Evolutionary conservation across 2,113 vertebrate species (phyloP), one percentile per base, ranked within the genome.

Genomic region (Montifringilla adamsi): DNA sequence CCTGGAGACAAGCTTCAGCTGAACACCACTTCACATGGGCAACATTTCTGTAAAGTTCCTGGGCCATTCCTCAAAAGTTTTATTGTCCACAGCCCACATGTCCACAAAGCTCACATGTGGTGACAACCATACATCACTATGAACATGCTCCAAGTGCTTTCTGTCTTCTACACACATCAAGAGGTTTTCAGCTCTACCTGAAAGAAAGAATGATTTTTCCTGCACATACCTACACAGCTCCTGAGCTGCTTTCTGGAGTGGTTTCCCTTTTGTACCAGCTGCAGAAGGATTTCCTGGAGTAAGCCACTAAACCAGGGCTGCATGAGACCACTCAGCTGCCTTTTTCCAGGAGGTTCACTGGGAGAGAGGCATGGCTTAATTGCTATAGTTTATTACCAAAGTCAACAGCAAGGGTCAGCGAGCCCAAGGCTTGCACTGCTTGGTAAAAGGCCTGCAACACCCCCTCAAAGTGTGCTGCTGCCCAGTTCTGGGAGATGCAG

Each of bases 271-370:
- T 72, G 44, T 22, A 86, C 60, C 1, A 2, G 28, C 77, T 90
- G 62, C 80, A 90, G 70, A 77, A 74, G 85, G 62, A 84, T 93
- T 93, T 96, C 93, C 73, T 89, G 80, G 26, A 86, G 50, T 26
- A 31, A 90, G 68, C 68, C 56, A 64, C 79, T 20, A 68, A 68
- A 75, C 37, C 31, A 72, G 27, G 21, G 44, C 28, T 75, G 63
- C 0, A 1, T 41, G 86, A 81, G 60, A 84, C 7, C 0, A 0
- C 60, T 95, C 11, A 1, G 73, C 26, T 81, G 46, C 41, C 44
- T 83, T 76, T 80, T 95, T 87, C 55, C 76, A 86, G 60, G 15
- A n/a, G 75, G 14, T 74, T 13, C 41, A 18, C 11, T 4, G 49
- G 26, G 58, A 72, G 12, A 16, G 58, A 94, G 49, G 28, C 26